These are phyloP conservation scores for Phymastichus coffea DNA, from an alignment of 1,140 invertebrate genomes.

Conservation along the genomic window DNA sequence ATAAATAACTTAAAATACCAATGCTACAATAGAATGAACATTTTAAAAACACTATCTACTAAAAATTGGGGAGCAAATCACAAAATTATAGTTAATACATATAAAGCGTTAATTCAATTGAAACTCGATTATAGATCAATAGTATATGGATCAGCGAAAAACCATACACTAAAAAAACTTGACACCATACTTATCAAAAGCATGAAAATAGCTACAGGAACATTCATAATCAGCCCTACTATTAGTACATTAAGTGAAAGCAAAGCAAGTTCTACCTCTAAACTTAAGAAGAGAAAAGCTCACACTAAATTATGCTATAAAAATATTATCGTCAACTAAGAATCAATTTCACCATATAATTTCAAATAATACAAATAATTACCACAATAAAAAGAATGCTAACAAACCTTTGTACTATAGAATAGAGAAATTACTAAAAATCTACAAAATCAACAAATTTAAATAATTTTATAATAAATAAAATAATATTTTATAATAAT, in stretches of 20 bases:
- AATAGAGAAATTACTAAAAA: too few species aligned
- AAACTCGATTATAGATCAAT: slow-evolving; percentile 20
- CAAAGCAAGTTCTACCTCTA: slow-evolving; percentile 2
- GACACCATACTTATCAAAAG: slow-evolving; percentile 14
- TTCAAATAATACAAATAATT: neutral
- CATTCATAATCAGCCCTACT: slow-evolving; percentile 10
- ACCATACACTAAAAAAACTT: slow-evolving; percentile 9
- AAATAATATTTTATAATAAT: neutral
- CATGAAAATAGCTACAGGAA: slow-evolving; percentile 11
- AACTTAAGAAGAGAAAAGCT: neutral
- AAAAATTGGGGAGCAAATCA: slow-evolving; percentile 24
- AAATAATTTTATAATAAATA: too few species aligned
- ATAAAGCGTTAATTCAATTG: slow-evolving; percentile 19
- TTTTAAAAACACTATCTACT: slow-evolving; percentile 18
- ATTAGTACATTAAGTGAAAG: slow-evolving; percentile 18
- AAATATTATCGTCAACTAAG: neutral
- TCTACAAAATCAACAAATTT: too few species aligned
- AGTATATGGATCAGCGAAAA: slow-evolving; percentile 12
- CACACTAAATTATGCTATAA: neutral
- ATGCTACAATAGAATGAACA: slow-evolving; percentile 8
- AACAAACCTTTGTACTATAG: too few species aligned
- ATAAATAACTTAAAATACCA: too few species aligned
- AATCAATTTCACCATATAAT: neutral
- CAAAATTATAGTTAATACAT: slow-evolving; percentile 1
- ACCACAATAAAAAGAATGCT: too few species aligned